Evolutionary conservation across 2,797 vertebrate genomes (phyloP), one percentile per base, ranked within the genome.

Genomic region (Lepilemur ruficaudatus): DNA sequence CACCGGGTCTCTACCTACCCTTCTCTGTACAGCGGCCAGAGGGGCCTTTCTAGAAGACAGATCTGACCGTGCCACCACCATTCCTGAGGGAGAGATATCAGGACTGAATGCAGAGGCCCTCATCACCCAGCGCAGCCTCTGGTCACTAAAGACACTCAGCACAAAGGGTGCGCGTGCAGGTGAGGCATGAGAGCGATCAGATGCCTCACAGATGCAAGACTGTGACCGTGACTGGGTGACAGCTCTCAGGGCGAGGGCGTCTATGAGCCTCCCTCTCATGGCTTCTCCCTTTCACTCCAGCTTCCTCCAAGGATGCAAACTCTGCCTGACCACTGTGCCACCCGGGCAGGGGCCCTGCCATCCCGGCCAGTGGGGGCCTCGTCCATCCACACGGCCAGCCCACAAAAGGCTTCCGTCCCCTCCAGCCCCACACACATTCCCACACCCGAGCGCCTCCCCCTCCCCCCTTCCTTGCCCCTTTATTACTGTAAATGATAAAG

Each of bases 161-260:
- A 48, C 82, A 87, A 8, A 61, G 0, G 30, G 57, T 3, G 7
- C 30, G 0, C 0, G 1, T 25, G 85, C 70, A 59, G 63, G 18
- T 48, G 65, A 5, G 6, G 7, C 12, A 20, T 25, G 50, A 43
- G 8, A 75, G 48, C 73, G 63, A 17, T 35, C n/a, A 30, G 78
- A 48, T 8, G 28, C 15, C 35, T 59, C 72, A 28, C 55, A 41
- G 72, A 41, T 15, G 2, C 10, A 59, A 1, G 32, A 38, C 14
- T 11, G 4, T 2, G 20, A 17, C 0, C 1, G 85, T 0, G 0
- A 52, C 43, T 0, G 4, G 2, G 3, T 61, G 23, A 41, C 25
- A 50, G 57, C 48, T 55, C 38, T 76, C 22, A 28, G 22, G 57
- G 11, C 7, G 28, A 14, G 22, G 43, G 52, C 4, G 6, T n/a